These are phyloP conservation scores for Limnephilus rhombicus DNA, from an alignment of 2,888 invertebrate species.

Conservation along the genomic window DNA sequence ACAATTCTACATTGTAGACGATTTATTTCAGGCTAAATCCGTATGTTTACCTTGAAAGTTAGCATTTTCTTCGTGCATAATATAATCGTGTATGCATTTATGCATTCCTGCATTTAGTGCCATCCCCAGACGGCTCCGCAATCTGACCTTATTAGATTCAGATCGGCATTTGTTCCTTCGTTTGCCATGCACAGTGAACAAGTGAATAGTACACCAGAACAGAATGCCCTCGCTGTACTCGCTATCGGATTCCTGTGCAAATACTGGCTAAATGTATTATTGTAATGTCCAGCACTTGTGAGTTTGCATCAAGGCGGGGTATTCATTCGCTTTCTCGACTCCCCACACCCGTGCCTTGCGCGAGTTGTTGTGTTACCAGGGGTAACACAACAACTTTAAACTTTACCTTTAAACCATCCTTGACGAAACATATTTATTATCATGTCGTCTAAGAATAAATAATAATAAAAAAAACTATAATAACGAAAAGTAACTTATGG, in stretches of 20 bases:
- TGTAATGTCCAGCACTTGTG: neutral
- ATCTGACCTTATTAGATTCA: conserved; percentile 10
- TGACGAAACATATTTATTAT: too few species aligned
- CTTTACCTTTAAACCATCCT: neutral
- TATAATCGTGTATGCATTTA: neutral
- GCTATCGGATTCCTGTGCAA: conserved; percentile 6
- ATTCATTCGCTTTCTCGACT: neutral
- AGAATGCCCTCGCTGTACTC: neutral
- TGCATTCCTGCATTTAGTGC: neutral
- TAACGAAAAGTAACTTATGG: too few species aligned
- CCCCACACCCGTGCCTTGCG: neutral
- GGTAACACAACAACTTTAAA: too few species aligned
- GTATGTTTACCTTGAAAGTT: neutral
- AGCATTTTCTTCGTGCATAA: neutral
- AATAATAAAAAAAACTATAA: too few species aligned
- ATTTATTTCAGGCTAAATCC: neutral
- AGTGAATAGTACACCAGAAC: too few species aligned
- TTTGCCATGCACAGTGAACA: neutral
- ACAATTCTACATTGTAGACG: neutral
- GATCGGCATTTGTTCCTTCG: neutral
- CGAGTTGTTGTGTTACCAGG: neutral
- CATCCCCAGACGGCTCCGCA: neutral
- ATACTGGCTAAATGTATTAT: neutral
- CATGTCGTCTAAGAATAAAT: too few species aligned
- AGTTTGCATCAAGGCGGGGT: neutral